These are phyloP conservation scores for Sitta europaea DNA, from an alignment of 2,113 vertebrate species.

Conservation along the genomic window DNA sequence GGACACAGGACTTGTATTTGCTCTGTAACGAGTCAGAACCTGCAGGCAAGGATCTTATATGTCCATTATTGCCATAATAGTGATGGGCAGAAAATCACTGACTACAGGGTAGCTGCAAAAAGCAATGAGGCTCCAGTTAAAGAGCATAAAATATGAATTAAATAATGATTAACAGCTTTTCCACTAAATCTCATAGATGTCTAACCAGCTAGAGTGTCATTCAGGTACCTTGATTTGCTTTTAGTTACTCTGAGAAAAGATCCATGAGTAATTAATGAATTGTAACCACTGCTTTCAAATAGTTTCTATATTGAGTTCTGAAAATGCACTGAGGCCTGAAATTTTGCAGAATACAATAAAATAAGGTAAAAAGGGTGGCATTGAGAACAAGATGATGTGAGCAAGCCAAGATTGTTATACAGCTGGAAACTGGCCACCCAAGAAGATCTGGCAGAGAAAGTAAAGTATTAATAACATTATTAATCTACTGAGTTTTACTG, in stretches of 20 bases:
- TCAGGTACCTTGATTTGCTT: neutral
- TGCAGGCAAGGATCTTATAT: neutral
- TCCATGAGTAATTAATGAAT: neutral
- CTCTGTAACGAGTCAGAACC: neutral
- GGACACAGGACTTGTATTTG: neutral
- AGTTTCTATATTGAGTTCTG: neutral
- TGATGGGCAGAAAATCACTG: neutral
- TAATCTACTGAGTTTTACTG: conserved; percentile 44
- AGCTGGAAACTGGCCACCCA: conserved; percentile 33
- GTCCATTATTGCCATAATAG: neutral
- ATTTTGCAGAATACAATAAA: neutral
- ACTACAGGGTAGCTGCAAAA: neutral
- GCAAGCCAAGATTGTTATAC: neutral
- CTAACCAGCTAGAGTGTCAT: neutral
- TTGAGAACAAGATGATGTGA: neutral
- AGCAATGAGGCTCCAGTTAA: neutral
- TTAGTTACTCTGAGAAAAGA: neutral
- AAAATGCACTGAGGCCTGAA: neutral
- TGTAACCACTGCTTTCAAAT: neutral
- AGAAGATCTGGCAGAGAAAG: conserved; percentile 35
- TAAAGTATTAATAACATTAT: conserved; percentile 4
- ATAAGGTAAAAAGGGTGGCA: neutral
- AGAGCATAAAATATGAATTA: neutral
- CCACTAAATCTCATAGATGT: neutral
- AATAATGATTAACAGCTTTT: neutral